phyloP scores from a whole-genome alignment of 2,113 vertebrate genomes.

The Chlorocebus sabaeus region DNA sequence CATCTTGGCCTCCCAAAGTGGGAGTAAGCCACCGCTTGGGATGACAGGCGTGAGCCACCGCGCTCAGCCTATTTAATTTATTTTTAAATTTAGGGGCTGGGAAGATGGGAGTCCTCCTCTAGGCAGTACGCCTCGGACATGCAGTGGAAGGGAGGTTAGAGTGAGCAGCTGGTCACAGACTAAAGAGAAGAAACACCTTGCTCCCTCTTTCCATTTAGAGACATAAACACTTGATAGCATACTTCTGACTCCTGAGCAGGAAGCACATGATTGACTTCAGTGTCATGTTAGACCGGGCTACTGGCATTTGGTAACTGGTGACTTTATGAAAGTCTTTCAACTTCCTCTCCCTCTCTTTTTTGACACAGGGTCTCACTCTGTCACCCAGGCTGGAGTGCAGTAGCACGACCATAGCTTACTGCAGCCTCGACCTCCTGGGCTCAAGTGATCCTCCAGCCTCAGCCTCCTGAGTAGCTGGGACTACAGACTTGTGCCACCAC shows the following conservation, averaged over 20 bases:
- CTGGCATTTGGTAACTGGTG: neutral
- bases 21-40: too few species aligned
- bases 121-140: neutral
- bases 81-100: neutral
- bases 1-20: too few species aligned
- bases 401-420: too few species aligned
- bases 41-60: too few species aligned
- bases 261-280: neutral
- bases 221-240: accelerated
- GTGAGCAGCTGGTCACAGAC: neutral
- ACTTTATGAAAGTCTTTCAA: neutral
- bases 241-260: accelerated
- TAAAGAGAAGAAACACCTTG: neutral
- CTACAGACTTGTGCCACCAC: too few species aligned
- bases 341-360: neutral
- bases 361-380: too few species aligned
- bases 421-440: too few species aligned
- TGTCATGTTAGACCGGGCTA: neutral
- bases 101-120: neutral
- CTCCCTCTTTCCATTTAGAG: neutral
- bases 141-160: neutral
- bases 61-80: neutral
- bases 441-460: too few species aligned
- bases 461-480: too few species aligned
- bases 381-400: too few species aligned